These are phyloP conservation scores for Agrilus cyanescens DNA, from an alignment of 2,888 invertebrate genomes.

Conservation along the genomic window DNA sequence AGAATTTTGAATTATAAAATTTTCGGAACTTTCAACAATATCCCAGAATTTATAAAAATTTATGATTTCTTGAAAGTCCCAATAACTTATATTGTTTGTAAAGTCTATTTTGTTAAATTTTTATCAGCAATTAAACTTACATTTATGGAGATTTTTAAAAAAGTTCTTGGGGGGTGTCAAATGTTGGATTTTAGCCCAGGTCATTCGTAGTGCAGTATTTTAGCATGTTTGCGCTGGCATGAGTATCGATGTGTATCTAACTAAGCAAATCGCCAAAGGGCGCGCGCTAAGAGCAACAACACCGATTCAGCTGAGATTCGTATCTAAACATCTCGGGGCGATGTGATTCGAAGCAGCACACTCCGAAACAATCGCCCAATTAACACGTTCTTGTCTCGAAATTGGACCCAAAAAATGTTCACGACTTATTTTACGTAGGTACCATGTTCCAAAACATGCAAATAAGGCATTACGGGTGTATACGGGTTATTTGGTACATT, in stretches of 20 bases:
- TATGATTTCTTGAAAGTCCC: no score
- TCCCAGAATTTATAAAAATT: no score
- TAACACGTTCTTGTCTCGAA: constrained; percentile 1
- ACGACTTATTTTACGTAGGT: neutral
- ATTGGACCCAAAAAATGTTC: neutral
- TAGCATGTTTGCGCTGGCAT: constrained; percentile 28
- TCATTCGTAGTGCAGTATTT: constrained; percentile 21
- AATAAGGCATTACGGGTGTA: neutral
- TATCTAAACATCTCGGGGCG: constrained; percentile 30
- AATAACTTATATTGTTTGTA: no score
- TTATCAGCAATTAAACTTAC: no score
- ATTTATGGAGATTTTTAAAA: no score
- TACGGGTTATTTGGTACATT: neutral
- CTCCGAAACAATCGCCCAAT: constrained; percentile 9
- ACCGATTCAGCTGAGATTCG: constrained; percentile 27
- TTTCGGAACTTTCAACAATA: no score
- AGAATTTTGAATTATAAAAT: no score
- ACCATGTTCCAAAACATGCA: neutral
- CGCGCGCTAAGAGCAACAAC: constrained; percentile 30
- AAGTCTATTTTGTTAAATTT: no score
- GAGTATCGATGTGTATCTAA: constrained; percentile 15
- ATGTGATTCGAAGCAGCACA: constrained; percentile 28
- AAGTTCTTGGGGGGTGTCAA: no score
- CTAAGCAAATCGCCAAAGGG: constrained; percentile 25
- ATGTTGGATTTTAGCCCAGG: no score